Evolutionary conservation across 1,140 invertebrate genomes (phyloP), one percentile per base, ranked within the genome.

Genomic region (Linepithema humile): DNA sequence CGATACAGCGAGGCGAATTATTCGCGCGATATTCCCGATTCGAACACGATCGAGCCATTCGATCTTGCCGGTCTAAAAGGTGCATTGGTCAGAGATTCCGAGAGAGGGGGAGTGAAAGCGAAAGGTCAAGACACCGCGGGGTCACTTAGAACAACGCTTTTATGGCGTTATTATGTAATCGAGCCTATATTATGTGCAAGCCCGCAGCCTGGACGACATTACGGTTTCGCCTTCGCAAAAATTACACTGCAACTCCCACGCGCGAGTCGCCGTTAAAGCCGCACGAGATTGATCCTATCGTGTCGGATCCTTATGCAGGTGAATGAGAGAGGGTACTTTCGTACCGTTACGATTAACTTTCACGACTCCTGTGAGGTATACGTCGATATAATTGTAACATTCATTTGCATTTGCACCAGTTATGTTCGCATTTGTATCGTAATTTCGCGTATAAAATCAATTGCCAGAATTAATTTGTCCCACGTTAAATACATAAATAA

Each of bases 41-140:
- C 48, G 38, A 45, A 60, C 69, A 62, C 43, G 77, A 88, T 85
- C 78, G 57, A 57, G 55, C 73, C 55, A 64, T 82, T 89, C 77
- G 59, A 85, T 87, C 38, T 60, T 50, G 15, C 43, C 64, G 23
- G 57, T 59, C 55, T 40, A 64, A 88, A 53, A 64, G 60, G 83
- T 86, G 86, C 89, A 91, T 86, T 86, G 87, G 83, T 91, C 91
- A 88, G 84, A 91, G 86, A 35, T 48, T 83, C 87, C 78, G 35
- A 65, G 0, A n/a, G 83, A 50, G 64, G 84, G 87, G 90, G 93
- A 94, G 93, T 94, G 94, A 94, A 94, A 94, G 94, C 93, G 89
- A 94, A 94, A 94, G 94, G 94, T 94, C 94, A 93, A 89, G 88
- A 91, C 88, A 92, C 88, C n/a, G 59, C 77, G 88, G 91, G 93